These are phyloP conservation scores for Ormia ochracea DNA, from an alignment of 2,888 invertebrate species.

Conservation along the genomic window DNA sequence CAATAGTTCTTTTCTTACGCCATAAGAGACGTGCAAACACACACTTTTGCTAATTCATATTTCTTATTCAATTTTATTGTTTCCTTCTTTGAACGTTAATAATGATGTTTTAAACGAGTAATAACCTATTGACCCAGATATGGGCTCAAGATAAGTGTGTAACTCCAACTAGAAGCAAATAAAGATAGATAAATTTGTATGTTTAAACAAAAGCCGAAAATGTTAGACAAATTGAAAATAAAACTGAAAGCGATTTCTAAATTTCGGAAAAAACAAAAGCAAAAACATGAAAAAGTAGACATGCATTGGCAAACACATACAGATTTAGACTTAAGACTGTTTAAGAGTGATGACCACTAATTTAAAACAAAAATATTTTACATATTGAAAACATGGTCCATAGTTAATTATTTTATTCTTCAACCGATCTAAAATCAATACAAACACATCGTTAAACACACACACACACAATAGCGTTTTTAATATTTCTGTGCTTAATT, in stretches of 20 bases:
- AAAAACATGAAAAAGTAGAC: not conserved
- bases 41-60: conserved; percentile 48
- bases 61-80: conserved; percentile 17
- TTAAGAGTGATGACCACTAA: too few relatives aligned
- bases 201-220: too few relatives aligned
- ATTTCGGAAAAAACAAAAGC: not conserved
- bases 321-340: too few relatives aligned
- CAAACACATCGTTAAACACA: too few relatives aligned
- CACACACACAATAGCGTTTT: too few relatives aligned
- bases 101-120: conserved; percentile 46
- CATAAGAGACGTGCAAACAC: conserved; percentile 21
- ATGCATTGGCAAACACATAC: not conserved
- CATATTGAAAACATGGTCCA: too few relatives aligned
- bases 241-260: conserved; percentile 45
- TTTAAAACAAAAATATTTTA: too few relatives aligned
- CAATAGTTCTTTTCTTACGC: not conserved
- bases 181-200: not conserved
- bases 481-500: too few relatives aligned
- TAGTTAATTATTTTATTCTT: too few relatives aligned
- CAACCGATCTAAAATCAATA: too few relatives aligned
- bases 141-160: conserved; percentile 30
- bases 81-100: conserved; percentile 32
- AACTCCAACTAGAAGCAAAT: not conserved
- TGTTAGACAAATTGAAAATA: conserved; percentile 8
- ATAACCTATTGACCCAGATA: conserved; percentile 58